phyloP scores from a whole-genome alignment of 1,140 invertebrate genomes.

The Acromyrmex echinatior region DNA sequence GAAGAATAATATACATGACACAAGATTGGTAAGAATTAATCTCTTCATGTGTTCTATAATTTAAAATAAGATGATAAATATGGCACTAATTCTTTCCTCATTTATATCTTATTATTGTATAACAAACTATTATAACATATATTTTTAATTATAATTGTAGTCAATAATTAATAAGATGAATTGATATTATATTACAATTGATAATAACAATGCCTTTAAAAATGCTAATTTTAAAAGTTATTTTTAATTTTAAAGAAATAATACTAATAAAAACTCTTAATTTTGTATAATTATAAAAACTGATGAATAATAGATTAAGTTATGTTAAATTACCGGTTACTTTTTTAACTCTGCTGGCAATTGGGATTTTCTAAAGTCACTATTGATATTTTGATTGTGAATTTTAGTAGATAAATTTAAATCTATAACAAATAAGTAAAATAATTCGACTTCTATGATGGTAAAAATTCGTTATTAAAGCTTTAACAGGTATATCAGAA shows the following conservation, averaged over 20 bases:
- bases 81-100: not conserved
- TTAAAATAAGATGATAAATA: not conserved
- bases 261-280: slow-evolving; percentile 3
- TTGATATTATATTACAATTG: not conserved
- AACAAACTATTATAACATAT: not conserved
- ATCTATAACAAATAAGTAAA: too few species aligned
- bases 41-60: slow-evolving; percentile 28
- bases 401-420: too few species aligned
- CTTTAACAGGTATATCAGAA: too few species aligned
- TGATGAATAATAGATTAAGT: not conserved
- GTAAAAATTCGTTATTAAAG: too few species aligned
- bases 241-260: not conserved
- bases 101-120: not conserved
- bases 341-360: too few species aligned
- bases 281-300: not conserved
- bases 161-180: not conserved
- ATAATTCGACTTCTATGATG: too few species aligned
- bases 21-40: slow-evolving; percentile 69
- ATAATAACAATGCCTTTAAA: not conserved
- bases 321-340: too few species aligned
- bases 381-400: too few species aligned
- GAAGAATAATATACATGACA: slow-evolving; percentile 64
- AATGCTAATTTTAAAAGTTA: not conserved
- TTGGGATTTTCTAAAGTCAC: too few species aligned
- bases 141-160: not conserved